Evolutionary conservation across 2,113 vertebrate genomes (phyloP), one percentile per base, ranked within the genome.

Genomic region (Aythya baeri): DNA sequence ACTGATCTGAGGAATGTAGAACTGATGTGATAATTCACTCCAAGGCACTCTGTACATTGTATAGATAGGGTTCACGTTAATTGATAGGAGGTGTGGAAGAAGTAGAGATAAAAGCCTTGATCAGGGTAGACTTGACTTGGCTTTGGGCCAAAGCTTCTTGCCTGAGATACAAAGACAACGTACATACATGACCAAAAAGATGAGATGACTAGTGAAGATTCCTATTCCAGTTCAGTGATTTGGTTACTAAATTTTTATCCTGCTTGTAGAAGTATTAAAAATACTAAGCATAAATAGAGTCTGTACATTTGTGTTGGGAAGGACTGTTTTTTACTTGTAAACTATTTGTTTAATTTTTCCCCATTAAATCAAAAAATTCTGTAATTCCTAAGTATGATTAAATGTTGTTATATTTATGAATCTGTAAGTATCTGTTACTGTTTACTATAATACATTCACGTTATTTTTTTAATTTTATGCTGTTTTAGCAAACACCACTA

Each of bases 401-500:
- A 80, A 59, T 85, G 52, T 29, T 34, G 6, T 34, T 75, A 34
- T 29, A 26, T 49, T 67, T 61, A 43, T 38, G 25, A 66, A 58
- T 71, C 38, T 54, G 5, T 46, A 23, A 59, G 20, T 43, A 20
- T 67, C 11, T 70, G 13, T 59, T 86, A 23, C 9, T 81, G 10
- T 54, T 78, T 83, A 65, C 31, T 67, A 10, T 25, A 26, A 74
- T 72, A 58, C 3, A 57, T 44, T 74, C 74, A 22, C 9, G 7
- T 54, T 62, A 2, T 23, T 52, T 57, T 57, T 54, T 78, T 79
- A 50, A 13, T 95, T 29, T 71, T 86, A 13, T 36, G 36, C 41
- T 73, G 18, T 98, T 97, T 86, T 95, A 99, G 99, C 97, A 70
- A 91, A 50, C n/a, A n/a, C 52, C n/a, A n/a, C 52, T 87, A 21